Base-by-base conservation (phyloP, 2,113 vertebrate species). In the Puma concolor region DNA sequence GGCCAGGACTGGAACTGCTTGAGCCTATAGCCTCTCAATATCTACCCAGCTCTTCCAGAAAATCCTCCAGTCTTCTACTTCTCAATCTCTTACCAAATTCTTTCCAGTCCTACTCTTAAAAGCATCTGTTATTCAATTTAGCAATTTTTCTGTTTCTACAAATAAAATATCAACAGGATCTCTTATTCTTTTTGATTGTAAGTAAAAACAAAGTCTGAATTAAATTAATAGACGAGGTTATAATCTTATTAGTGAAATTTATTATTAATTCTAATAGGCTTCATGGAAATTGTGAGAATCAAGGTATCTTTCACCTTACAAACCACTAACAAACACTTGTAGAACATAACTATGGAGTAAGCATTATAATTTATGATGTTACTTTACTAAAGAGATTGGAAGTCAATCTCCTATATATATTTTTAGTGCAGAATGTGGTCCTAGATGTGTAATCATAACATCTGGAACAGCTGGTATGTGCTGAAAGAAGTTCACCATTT, bases 391-490 rank as follows among this genome's bases (percentile, higher is more conserved):
- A 91, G 38, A 94, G 64, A 12, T 80, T 95, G 41, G 7, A 83
- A 92, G 54, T 72, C 94, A 92, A 74, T 38, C 69, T 92, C 54
- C 84, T 63, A 3, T 27, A 27, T 27, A 11, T 84, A 95, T 95
- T 95, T 98, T 96, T 93, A 96, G 86, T 67, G 95, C 84, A 36
- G 27, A 90, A 67, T 79, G 19, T 94, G 76, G 48, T 60, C 69
- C 80, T 96, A 64, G 15, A 84, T 76, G 14, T 92, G 63, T 87
- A 83, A 96, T 95, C 63, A n/a, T 66, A 95, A 94, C 95, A 97
- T 97, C 96, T 97, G 95, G 92, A 94, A 71, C 90, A 98, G 90
- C 80, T 97, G 90, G 83, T 72, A 13, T 88, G 52, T 52, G n/a
- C 71, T 74, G 38, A 95, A 98, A 90, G 64, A 95, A 81, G 36